Evolutionary conservation across 2,113 vertebrate species (phyloP).

Genomic region (Aspidoscelis tigris): DNA sequence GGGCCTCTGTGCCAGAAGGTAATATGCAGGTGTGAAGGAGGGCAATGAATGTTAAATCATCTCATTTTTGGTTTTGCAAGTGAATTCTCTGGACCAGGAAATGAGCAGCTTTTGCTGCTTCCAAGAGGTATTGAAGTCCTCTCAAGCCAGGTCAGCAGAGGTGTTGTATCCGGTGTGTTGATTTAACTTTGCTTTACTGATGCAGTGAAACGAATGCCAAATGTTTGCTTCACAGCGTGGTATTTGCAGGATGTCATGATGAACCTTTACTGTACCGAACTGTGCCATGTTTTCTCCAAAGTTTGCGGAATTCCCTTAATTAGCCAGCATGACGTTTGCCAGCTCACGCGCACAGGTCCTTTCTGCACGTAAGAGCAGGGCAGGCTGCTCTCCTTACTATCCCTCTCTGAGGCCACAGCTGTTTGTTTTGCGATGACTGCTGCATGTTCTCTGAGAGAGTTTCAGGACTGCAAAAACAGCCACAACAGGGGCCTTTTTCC

Average conservation of each 20-base stretch:
- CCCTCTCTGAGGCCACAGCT: not conserved
- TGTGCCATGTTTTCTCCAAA: not conserved
- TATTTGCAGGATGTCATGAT: not conserved
- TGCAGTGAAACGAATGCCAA: not conserved
- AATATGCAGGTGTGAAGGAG: not conserved
- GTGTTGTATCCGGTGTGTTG: not conserved
- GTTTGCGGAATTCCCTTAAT: not conserved
- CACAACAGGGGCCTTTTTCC: too few species aligned
- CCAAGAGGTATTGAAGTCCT: not conserved
- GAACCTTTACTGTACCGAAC: too few species aligned
- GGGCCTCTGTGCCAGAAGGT: not conserved
- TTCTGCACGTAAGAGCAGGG: not conserved
- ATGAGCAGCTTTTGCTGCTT: too few species aligned
- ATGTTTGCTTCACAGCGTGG: not conserved
- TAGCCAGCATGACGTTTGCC: not conserved
- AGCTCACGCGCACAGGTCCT: not conserved
- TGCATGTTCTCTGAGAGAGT: not conserved
- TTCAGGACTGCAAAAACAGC: not conserved
- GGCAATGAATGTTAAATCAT: not conserved
- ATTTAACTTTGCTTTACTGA: not conserved
- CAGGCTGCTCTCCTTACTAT: not conserved
- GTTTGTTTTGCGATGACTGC: not conserved
- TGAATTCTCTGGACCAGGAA: not conserved
- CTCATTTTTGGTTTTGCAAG: accelerated
- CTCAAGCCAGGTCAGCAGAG: not conserved